Conservation (phyloP, 2,113 vertebrate genomes). For the Toxostoma redivivum region DNA sequence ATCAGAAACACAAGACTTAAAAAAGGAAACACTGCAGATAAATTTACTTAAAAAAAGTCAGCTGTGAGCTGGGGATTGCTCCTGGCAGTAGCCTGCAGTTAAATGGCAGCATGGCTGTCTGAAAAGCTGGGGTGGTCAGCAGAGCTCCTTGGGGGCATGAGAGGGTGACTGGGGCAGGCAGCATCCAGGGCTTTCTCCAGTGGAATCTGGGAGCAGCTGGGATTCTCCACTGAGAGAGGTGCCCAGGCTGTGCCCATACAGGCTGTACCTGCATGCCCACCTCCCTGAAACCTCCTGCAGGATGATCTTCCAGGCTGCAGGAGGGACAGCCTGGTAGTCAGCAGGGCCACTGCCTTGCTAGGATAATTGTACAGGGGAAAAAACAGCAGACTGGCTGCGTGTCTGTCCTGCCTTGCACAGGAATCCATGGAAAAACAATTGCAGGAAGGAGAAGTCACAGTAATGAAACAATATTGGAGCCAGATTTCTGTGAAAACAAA, state of each 20-base stretch:
- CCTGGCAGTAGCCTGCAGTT: background rate
- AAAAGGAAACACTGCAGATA: background rate
- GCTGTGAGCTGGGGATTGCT: background rate
- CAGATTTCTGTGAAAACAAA: background rate
- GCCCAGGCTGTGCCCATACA: rapidly evolving
- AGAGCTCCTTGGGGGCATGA: background rate
- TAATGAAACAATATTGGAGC: background rate
- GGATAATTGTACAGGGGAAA: background rate
- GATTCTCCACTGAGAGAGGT: background rate
- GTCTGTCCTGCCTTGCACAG: background rate
- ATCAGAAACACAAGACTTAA: background rate
- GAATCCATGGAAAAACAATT: conserved; percentile 51
- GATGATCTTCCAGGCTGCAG: background rate
- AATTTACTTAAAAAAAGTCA: background rate
- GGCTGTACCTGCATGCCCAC: background rate
- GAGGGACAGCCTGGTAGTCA: background rate
- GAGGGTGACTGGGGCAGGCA: background rate
- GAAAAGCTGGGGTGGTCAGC: background rate
- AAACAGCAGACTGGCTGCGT: background rate
- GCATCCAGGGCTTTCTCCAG: background rate
- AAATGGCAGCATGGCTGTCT: background rate
- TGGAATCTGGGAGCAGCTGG: background rate
- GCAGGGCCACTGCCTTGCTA: background rate
- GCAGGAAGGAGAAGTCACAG: conserved; percentile 17
- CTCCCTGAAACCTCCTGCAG: background rate